phyloP scores from a whole-genome alignment of 2,888 invertebrate species.

The Antheraea assamensis region DNA sequence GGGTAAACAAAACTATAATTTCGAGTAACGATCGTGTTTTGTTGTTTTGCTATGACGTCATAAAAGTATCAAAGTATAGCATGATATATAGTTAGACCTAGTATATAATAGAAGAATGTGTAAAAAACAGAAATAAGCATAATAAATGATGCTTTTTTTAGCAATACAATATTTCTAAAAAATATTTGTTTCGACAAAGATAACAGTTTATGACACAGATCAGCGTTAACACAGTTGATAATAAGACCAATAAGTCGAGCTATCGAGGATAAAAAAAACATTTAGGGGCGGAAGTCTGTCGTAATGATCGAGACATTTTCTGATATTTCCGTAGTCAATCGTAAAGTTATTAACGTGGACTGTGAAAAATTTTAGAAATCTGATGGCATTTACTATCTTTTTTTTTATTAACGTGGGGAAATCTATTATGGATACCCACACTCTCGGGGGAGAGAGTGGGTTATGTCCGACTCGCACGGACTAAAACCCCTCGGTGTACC shows the following conservation, averaged over 20 bases:
- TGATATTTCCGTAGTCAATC: background rate
- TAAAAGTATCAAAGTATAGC: conserved; percentile 18
- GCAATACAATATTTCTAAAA: too few relatives aligned
- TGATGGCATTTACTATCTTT: too few relatives aligned
- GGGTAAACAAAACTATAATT: conserved; percentile 63
- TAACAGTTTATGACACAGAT: background rate
- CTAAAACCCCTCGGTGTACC: too few relatives aligned
- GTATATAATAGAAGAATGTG: background rate
- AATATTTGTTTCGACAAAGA: too few relatives aligned
- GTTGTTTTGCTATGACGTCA: conserved; percentile 54
- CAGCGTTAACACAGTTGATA: background rate
- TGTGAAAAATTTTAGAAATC: background rate
- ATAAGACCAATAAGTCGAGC: background rate
- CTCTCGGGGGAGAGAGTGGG: too few relatives aligned
- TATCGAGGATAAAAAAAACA: background rate
- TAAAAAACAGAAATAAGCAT: background rate
- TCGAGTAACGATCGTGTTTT: conserved; percentile 21
- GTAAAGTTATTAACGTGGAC: background rate
- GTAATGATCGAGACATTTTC: background rate
- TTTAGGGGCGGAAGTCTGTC: background rate
- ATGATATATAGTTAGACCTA: background rate
- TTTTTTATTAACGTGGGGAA: too few relatives aligned
- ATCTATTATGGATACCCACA: too few relatives aligned
- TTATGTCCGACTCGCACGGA: too few relatives aligned
- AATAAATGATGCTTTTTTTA: background rate